Evolutionary conservation across 2,888 invertebrate species (phyloP), one percentile per base, ranked within the genome.

Genomic region (Pterostichus niger): DNA sequence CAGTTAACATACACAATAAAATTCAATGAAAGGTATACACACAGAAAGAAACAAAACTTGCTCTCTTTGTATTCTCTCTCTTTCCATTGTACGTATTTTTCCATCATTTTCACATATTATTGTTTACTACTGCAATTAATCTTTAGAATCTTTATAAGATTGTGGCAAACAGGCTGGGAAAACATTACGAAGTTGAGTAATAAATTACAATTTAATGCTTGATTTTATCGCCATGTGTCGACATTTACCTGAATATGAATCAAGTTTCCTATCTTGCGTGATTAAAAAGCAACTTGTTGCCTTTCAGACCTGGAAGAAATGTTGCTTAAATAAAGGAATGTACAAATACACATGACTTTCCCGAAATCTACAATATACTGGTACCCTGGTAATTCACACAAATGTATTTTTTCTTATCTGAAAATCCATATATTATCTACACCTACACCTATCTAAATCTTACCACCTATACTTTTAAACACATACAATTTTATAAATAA

Each of bases 211-310:
- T 44, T 59, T 78, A 78, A 61, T 78, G 59, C 15, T 31, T 44
- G 78, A 78, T 78, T 78, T 78, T 78, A 59, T 78, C 59, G n/a
- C 56, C 59, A 17, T 56, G 40, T 31, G 44, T 40, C 46, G 15
- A 44, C 59, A 78, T 46, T 59, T 56, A 78, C 31, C 76, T 54
- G 54, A 54, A 78, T 61, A 78, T 78, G 78, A 78, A 56, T 56
- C 78, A 78, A 44, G 59, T 49, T 59, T 52, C 44, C 46, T 71
- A 44, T 71, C 68, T 71, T 31, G 13, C 24, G 31, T 31, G 44
- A 52, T 13, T 75, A 52, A 52, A 33, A 54, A 76, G 56, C 33
- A 76, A 56, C 54, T 76, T 76, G 52, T 56, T 76, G 76, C 49
- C 24, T 46, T 31, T 17, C 7, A 35, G 33, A n/a, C 7, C 35